Evolutionary conservation across 1,140 invertebrate genomes (phyloP), one percentile per base, ranked within the genome.

Genomic region (Penaeus vannamei): DNA sequence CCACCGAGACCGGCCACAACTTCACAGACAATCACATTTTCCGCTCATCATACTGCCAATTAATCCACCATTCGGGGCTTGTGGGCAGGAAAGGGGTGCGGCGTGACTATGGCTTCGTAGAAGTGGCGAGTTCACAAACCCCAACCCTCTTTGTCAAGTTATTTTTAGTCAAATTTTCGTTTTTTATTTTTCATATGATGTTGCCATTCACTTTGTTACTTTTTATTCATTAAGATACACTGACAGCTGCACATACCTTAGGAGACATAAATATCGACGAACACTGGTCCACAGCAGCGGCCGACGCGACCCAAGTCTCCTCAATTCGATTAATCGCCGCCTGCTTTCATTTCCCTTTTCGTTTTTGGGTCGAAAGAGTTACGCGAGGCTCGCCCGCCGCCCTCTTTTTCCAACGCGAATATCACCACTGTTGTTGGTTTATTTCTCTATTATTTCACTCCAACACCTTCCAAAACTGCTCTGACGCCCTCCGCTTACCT

Each of bases 191-290:
- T 42, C 32, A 26, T n/a, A 19, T 19, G 36, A 69, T 23, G 23
- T 29, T 26, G 42, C 53, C 23, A 69, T n/a, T 59, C 72, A 60
- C 85, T 29, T 42, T 36, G 61, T 53, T 83, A 36, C n/a, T 69
- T 36, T 66, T 19, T 32, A 64, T 32, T 29, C 29, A 84, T 61
- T 82, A 80, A 87, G 23, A 69, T 66, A 69, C 87, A 84, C 42
- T 77, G 42, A 84, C 66, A 84, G 53, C 29, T 79, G 22, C 76
- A 87, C 85, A 69, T 91, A 91, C 90, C 90, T 91, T 91, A 83
- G 90, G 90, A 91, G 90, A 91, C 90, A 91, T 91, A 91, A 86
- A 91, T 90, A 86, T 84, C 80, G 90, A 46, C 60, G 79, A 79
- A 61, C 79, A 85, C 62, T 53, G 81, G 61, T 85, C 76, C 46